Percentiles rank a stretch among this genome's conserved stretches.
Conservation (phyloP, 2,888 invertebrate genomes). For the Elmis aenea region DNA sequence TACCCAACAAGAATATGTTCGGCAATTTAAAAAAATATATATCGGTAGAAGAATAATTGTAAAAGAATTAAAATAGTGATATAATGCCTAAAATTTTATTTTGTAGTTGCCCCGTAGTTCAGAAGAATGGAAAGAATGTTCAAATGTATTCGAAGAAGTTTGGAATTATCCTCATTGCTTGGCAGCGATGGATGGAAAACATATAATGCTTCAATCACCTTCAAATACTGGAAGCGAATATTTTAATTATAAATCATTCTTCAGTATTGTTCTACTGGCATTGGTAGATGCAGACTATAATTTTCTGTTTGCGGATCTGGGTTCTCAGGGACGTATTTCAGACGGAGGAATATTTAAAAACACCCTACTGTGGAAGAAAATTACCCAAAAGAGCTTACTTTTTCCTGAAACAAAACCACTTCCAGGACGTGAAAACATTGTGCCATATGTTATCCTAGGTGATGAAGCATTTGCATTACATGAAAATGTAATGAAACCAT, state of each 20-base stretch:
- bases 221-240: slow-evolving; percentile 29
- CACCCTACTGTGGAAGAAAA: slow-evolving; percentile 7
- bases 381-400: slow-evolving; percentile 3
- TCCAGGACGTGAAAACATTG: slow-evolving; percentile 15
- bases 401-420: slow-evolving; percentile 21
- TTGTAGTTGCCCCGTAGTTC: slow-evolving; percentile 24
- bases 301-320: slow-evolving; percentile 36
- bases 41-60: too few relatives aligned
- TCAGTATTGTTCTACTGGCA: slow-evolving; percentile 39
- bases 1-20: too few relatives aligned
- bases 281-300: slow-evolving; percentile 40
- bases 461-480: slow-evolving; percentile 29
- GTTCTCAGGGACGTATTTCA: slow-evolving; percentile 33
- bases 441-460: slow-evolving; percentile 18
- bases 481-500: slow-evolving; percentile 31
- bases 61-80: too few relatives aligned
- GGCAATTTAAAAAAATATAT: too few relatives aligned
- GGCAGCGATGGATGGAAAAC: slow-evolving; percentile 38
- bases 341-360: slow-evolving; percentile 33
- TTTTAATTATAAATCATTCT: slow-evolving; percentile 35
- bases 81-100: too few relatives aligned
- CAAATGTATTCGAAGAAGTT: slow-evolving; percentile 26
- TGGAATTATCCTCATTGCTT: slow-evolving; percentile 36
- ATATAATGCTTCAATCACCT: slow-evolving; percentile 31
- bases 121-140: slow-evolving; percentile 30